Evolutionary conservation across 2,888 invertebrate genomes (phyloP).

Genomic region (Tholera decimalis): DNA sequence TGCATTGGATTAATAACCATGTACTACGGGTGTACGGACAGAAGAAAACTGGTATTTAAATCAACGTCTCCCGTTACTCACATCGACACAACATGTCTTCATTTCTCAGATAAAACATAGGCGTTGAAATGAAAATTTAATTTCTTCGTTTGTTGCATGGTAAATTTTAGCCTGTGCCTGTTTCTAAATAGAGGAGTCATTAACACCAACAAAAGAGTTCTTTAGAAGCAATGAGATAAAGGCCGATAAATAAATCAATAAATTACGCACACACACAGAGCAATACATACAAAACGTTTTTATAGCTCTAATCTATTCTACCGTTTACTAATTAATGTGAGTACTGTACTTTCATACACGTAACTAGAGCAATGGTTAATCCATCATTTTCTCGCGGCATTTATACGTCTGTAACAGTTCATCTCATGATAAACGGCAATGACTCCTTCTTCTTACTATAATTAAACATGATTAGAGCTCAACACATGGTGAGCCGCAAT

Average conservation of each 20-base stretch:
- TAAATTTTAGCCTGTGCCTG: not conserved
- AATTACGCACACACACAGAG: conserved; percentile 1
- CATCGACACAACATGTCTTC: conserved; percentile 18
- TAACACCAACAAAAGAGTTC: too few relatives aligned
- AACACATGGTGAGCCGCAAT: conserved; percentile 89
- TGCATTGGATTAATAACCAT: conserved; percentile 82
- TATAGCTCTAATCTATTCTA: conserved; percentile 46
- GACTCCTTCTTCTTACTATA: conserved; percentile 86
- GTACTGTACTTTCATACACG: conserved; percentile 50
- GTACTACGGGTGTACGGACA: conserved; percentile 66
- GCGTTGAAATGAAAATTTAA: conserved; percentile 8
- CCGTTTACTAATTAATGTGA: conserved; percentile 59
- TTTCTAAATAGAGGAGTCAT: not conserved
- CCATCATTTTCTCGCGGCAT: conserved; percentile 82
- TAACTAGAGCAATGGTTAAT: conserved; percentile 72
- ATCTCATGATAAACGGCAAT: conserved; percentile 90
- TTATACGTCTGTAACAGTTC: conserved; percentile 89
- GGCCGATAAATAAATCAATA: conserved; percentile 4
- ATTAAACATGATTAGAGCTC: conserved; percentile 90
- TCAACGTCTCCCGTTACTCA: conserved; percentile 55
- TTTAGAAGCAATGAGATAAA: not conserved
- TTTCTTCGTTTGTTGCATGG: not conserved
- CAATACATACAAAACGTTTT: conserved; percentile 44
- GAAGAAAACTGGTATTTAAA: conserved; percentile 60
- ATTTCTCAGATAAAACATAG: conserved; percentile 17